phyloP scores from a whole-genome alignment of 2,888 invertebrate species.

The Choristoneura rosaceana region DNA sequence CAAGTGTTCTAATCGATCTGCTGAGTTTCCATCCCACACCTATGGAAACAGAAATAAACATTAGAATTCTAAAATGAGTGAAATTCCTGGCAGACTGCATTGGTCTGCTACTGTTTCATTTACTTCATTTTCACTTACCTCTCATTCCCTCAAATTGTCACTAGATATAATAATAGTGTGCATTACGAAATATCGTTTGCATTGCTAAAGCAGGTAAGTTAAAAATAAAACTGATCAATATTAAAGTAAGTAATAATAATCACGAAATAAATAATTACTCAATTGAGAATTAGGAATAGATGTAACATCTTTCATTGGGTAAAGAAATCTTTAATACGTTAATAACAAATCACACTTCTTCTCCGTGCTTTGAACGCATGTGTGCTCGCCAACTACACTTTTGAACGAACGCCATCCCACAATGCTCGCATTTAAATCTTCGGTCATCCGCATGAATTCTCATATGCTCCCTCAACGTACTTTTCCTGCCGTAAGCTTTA shows the following conservation, averaged over 20 bases:
- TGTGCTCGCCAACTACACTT: constrained; percentile 54
- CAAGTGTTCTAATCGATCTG: constrained; percentile 9
- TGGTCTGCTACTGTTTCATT: not conserved
- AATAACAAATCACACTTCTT: constrained; percentile 31
- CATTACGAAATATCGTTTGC: not conserved
- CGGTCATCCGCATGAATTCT: constrained; percentile 40
- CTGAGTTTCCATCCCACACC: constrained; percentile 38
- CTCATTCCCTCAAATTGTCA: not conserved
- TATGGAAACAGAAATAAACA: constrained; percentile 32
- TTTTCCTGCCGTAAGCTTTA: constrained; percentile 50
- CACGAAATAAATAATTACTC: not conserved
- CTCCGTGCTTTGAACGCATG: constrained; percentile 45
- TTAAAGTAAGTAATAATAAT: not conserved
- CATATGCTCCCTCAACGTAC: constrained; percentile 44
- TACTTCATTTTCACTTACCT: not conserved
- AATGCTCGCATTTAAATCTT: constrained; percentile 60
- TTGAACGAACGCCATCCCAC: constrained; percentile 57
- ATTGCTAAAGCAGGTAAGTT: not conserved
- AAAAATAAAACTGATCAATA: not conserved
- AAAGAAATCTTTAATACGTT: not conserved
- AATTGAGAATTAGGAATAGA: not conserved
- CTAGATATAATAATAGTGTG: not conserved
- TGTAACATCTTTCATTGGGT: not conserved
- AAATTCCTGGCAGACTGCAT: not conserved
- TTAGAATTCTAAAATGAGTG: constrained; percentile 27